Evolutionary conservation across 2,888 invertebrate species (phyloP).

Genomic region (Euplexia lucipara): DNA sequence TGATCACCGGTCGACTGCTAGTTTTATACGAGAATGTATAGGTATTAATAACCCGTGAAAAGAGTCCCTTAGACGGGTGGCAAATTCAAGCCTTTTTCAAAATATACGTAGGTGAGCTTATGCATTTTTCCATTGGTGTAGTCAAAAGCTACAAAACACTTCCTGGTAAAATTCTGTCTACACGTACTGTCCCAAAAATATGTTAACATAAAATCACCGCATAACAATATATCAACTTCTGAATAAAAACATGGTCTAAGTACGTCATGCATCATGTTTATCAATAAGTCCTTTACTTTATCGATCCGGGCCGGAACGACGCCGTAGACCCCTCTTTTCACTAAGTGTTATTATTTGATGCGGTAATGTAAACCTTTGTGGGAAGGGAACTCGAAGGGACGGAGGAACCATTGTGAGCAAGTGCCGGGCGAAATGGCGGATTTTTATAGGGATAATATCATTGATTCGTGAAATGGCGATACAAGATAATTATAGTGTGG

Average conservation of each 20-base stretch:
- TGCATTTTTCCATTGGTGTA: no score
- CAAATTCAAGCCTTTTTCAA: background rate
- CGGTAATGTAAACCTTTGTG: conserved; percentile 79
- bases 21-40: no score
- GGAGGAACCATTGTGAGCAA: conserved; percentile 58
- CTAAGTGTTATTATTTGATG: conserved; percentile 83
- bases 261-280: conserved; percentile 67
- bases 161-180: no score
- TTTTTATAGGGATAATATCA: conserved; percentile 43
- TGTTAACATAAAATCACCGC: conserved; percentile 14
- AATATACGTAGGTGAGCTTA: no score
- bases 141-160: no score
- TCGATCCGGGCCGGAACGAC: conserved; percentile 65
- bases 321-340: conserved; percentile 68
- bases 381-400: conserved; percentile 64
- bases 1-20: no score
- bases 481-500: conserved; percentile 24
- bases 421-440: conserved; percentile 42
- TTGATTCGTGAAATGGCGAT: conserved; percentile 47
- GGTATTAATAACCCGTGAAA: no score
- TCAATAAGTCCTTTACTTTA: conserved; percentile 72
- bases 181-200: background rate
- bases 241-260: conserved; percentile 50
- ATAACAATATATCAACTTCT: conserved; percentile 9
- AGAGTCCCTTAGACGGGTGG: no score